Conservation (phyloP, 2,888 invertebrate genomes). For the Pimpla rufipes region DNA sequence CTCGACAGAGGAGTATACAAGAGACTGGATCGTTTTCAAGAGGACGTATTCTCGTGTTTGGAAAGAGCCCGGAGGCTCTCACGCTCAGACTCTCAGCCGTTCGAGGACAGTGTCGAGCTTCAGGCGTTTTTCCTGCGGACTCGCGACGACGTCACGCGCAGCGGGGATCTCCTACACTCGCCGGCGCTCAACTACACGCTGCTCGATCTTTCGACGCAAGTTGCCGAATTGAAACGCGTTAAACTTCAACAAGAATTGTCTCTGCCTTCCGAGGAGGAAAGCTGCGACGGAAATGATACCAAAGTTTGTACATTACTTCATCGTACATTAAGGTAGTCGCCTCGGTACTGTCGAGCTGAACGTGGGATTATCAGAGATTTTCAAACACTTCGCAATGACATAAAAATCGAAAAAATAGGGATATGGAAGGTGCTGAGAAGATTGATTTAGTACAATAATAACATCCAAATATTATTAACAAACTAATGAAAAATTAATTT, state of each 20-base stretch:
- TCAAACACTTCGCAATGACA: too few species aligned
- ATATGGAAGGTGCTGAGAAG: too few species aligned
- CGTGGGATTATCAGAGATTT: too few species aligned
- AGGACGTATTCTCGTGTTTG: constrained; percentile 97
- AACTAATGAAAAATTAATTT: too few species aligned
- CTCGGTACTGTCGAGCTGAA: too few species aligned
- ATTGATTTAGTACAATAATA: too few species aligned
- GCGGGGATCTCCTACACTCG: constrained; percentile 92
- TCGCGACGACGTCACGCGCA: constrained; percentile 90
- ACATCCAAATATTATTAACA: too few species aligned
- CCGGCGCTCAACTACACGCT: constrained; percentile 94
- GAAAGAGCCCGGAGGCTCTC: constrained; percentile 95
- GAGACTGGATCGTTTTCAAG: constrained; percentile 97
- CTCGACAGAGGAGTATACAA: constrained; percentile 97
- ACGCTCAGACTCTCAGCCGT: constrained; percentile 96
- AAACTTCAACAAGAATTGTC: constrained; percentile 90
- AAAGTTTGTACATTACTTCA: constrained; percentile 75
- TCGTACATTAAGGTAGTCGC: neutral
- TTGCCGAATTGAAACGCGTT: constrained; percentile 91
- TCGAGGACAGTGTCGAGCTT: constrained; percentile 97
- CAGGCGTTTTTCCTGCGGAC: constrained; percentile 96
- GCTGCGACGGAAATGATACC: constrained; percentile 83
- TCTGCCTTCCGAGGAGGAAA: constrained; percentile 91
- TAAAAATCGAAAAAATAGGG: too few species aligned
- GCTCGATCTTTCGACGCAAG: constrained; percentile 91